A percentile compares a stretch with the other conserved stretches of the same genome.
Evolutionary conservation across 30 jellyfish, hydroid and myxozoan genomes (phyloP).

Genomic region (Aurelia sp.): DNA sequence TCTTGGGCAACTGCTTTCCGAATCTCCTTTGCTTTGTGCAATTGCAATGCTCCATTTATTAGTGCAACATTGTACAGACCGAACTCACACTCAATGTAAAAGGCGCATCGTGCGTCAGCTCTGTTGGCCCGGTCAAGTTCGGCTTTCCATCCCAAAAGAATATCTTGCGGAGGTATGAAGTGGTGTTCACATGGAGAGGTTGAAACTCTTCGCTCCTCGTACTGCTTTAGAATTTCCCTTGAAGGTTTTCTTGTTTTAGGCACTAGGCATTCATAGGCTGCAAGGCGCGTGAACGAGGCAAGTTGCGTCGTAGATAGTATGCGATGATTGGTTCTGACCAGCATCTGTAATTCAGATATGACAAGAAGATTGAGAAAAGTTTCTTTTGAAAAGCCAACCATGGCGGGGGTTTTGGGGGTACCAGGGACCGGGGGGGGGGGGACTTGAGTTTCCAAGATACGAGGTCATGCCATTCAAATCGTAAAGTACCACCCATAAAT

Average conservation of each 20-base stretch:
- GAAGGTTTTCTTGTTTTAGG: not conserved
- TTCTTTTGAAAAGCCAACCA: no score
- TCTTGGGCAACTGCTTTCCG: not conserved
- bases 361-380: not conserved
- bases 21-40: slow-evolving; percentile 5
- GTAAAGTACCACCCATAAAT: no score
- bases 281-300: not conserved
- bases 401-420: no score
- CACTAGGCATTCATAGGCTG: not conserved
- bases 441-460: no score
- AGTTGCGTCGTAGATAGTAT: slow-evolving; percentile 7
- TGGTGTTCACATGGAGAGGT: slow-evolving; percentile 18
- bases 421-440: no score
- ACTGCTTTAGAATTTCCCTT: not conserved
- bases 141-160: slow-evolving; percentile 14
- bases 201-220: not conserved
- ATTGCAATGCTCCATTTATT: not conserved
- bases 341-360: not conserved
- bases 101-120: slow-evolving; percentile 11
- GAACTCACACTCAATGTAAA: not conserved
- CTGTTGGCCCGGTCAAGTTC: slow-evolving; percentile 4
- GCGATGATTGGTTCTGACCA: slow-evolving; percentile 19
- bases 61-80: not conserved
- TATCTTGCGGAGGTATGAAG: slow-evolving; percentile 12
- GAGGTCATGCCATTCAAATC: no score